Conservation (phyloP, 1,140 invertebrate species). For the Globodera ellingtonae region DNA sequence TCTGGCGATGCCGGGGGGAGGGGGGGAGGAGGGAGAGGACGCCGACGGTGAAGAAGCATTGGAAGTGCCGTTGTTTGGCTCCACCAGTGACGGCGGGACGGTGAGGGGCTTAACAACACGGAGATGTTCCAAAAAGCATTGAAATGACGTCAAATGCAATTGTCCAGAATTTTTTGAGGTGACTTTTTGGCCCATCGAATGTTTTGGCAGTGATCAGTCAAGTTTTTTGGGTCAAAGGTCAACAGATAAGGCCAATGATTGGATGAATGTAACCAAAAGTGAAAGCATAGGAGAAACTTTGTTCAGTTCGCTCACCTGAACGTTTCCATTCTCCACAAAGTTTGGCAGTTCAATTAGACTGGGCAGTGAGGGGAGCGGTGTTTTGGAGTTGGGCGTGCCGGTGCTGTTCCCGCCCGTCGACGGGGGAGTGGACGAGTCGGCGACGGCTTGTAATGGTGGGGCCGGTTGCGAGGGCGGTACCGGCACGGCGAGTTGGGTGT, state of each 20-base stretch:
- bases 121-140: not conserved
- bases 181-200: no score
- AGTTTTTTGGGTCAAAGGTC: no score
- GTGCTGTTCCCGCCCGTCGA: not conserved
- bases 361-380: conserved; percentile 19
- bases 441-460: not conserved
- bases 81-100: conserved; percentile 16
- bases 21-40: conserved; percentile 4
- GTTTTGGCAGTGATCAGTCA: no score
- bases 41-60: not conserved
- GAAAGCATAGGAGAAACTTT: not conserved
- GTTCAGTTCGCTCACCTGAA: conserved; percentile 2
- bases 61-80: conserved; percentile 24
- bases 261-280: no score
- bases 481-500: not conserved
- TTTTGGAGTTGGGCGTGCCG: not conserved
- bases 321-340: conserved; percentile 22
- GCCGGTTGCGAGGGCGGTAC: not conserved
- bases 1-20: not conserved
- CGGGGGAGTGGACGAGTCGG: not conserved
- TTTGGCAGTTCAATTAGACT: conserved; percentile 20
- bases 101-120: conserved; percentile 18
- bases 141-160: no score
- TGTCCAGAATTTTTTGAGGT: no score
- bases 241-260: no score